Conservation (phyloP, 2,113 vertebrate species). For the Marmota monax region DNA sequence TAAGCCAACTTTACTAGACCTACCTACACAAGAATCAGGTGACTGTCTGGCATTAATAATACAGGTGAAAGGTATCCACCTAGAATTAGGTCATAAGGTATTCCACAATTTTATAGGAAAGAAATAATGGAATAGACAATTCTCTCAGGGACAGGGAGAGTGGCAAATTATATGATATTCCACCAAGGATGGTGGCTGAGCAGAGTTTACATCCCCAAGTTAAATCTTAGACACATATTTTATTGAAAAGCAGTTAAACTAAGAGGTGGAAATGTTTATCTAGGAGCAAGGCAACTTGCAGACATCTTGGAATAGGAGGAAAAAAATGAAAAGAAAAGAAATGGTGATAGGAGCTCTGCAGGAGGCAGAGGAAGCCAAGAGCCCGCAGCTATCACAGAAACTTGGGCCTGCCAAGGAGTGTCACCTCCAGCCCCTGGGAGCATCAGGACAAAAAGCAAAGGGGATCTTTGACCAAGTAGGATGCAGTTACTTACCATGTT, state of each 20-base stretch:
- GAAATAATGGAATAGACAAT: not conserved
- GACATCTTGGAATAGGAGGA: not conserved
- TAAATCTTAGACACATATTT: not conserved
- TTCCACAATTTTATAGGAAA: not conserved
- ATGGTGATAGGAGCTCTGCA: not conserved
- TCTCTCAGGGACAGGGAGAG: not conserved
- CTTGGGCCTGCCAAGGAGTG: not conserved
- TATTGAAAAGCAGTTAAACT: not conserved
- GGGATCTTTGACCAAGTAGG: not conserved
- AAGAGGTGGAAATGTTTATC: not conserved
- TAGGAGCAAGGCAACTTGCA: not conserved
- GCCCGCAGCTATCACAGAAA: not conserved
- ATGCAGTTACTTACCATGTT: not conserved
- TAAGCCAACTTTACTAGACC: not conserved
- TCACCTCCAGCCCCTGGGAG: not conserved
- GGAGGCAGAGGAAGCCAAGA: not conserved
- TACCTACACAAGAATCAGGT: not conserved
- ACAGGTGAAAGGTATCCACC: not conserved
- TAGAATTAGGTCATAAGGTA: not conserved
- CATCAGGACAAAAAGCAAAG: not conserved
- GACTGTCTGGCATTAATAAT: not conserved
- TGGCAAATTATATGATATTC: not conserved
- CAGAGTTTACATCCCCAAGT: fast-evolving
- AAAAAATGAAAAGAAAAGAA: not conserved
- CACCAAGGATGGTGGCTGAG: not conserved